These are phyloP conservation scores for Anomalospiza imberbis DNA, from an alignment of 2,797 vertebrate genomes.

Conservation along the genomic window DNA sequence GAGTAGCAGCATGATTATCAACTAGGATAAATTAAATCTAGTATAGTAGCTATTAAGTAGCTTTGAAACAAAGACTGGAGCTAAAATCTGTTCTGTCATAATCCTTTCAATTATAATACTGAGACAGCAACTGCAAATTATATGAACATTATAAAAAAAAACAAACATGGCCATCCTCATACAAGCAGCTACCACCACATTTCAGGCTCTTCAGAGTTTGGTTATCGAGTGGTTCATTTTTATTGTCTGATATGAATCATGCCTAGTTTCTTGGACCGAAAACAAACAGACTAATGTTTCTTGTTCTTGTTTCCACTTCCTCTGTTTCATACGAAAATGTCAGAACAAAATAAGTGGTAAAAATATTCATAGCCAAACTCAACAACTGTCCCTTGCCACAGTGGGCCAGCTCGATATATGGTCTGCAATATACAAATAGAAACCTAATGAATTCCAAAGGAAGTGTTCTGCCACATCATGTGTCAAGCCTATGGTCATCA, in stretches of 20 bases:
- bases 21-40: not conserved
- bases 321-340: not conserved
- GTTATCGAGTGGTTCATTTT: not conserved
- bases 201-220: not conserved
- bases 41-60: not conserved
- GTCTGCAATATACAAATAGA: not conserved
- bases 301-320: not conserved
- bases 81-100: not conserved
- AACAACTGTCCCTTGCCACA: not conserved
- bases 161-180: fast-evolving
- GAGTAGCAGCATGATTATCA: not conserved
- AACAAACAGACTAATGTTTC: not conserved
- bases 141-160: not conserved
- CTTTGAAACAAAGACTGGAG: not conserved
- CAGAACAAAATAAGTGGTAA: not conserved
- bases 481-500: not conserved
- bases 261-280: not conserved
- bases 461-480: not conserved
- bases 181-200: not conserved
- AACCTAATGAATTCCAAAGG: not conserved
- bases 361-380: not conserved
- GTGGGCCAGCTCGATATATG: not conserved
- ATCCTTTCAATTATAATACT: not conserved
- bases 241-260: not conserved
- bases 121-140: not conserved